phyloP scores from a whole-genome alignment of 2,888 invertebrate species.

The Ophraella communa region DNA sequence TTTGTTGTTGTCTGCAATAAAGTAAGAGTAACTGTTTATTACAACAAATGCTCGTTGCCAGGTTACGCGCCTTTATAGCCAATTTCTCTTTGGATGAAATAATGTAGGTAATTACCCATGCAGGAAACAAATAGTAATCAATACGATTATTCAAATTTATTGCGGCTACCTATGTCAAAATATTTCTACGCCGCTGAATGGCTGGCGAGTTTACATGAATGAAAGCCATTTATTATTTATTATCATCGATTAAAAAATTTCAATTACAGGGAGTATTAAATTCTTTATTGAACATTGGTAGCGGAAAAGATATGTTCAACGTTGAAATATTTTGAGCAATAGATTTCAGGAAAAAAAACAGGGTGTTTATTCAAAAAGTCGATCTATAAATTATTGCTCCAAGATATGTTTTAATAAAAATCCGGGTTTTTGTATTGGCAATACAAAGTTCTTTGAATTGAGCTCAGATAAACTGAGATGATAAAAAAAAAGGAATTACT shows the following conservation, averaged over 20 bases:
- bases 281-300: not conserved
- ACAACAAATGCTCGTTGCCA: conserved; percentile 3
- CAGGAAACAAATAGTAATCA: conserved; percentile 2
- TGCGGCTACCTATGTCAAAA: not conserved
- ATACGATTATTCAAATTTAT: not conserved
- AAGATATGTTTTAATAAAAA: too few species aligned
- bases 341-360: too few species aligned
- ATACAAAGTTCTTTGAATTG: too few species aligned
- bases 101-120: not conserved
- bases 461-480: too few species aligned
- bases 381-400: too few species aligned
- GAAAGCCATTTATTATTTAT: not conserved
- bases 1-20: conserved; percentile 6
- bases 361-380: too few species aligned
- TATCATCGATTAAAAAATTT: conserved; percentile 11
- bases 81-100: conserved; percentile 10
- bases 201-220: conserved; percentile 6
- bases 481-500: too few species aligned
- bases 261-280: not conserved
- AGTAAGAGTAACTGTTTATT: conserved; percentile 15
- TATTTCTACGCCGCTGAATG: conserved; percentile 1
- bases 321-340: too few species aligned
- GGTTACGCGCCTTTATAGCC: not conserved
- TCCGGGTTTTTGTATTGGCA: too few species aligned
- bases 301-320: too few species aligned